A percentile compares a stretch with the other conserved stretches of the same genome.
Evolutionary conservation across 2,888 invertebrate genomes (phyloP).

Genomic region (Drosophila incognita): DNA sequence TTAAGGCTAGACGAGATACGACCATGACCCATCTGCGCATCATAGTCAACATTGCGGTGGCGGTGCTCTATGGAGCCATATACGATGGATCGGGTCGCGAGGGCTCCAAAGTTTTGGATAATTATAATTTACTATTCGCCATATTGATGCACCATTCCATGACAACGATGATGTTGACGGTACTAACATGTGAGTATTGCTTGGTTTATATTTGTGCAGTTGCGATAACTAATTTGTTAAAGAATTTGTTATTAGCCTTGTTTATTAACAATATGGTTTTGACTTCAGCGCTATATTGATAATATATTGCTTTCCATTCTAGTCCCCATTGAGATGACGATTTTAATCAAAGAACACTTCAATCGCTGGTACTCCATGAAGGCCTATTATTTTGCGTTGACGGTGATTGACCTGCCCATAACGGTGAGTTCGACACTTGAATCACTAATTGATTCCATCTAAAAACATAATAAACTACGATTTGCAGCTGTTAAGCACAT

Average conservation of each 20-base stretch:
- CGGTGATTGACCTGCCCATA: conserved; percentile 91
- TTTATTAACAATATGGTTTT: not conserved
- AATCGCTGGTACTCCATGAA: conserved; percentile 95
- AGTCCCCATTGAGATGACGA: conserved; percentile 91
- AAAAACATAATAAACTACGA: not conserved
- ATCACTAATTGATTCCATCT: accelerated
- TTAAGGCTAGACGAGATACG: conserved; percentile 91
- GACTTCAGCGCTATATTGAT: not conserved
- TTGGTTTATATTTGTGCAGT: not conserved
- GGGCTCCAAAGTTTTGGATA: conserved; percentile 91
- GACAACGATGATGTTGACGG: conserved; percentile 96
- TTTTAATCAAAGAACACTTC: conserved; percentile 93
- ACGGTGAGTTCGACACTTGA: conserved; percentile 86
- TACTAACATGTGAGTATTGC: conserved; percentile 91
- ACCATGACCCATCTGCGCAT: conserved; percentile 91
- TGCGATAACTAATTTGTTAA: not conserved
- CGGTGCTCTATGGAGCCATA: conserved; percentile 91
- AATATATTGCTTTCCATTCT: conserved; percentile 9
- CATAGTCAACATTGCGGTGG: conserved; percentile 90
- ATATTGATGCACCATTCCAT: conserved; percentile 97
- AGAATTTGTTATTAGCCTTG: not conserved
- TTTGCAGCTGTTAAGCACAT: conserved; percentile 88
- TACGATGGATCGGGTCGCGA: conserved; percentile 91
- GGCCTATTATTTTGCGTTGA: conserved; percentile 91
- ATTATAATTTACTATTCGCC: conserved; percentile 95